Evolutionary conservation across 2,888 invertebrate genomes (phyloP).

Genomic region (Galerucella calmariensis): DNA sequence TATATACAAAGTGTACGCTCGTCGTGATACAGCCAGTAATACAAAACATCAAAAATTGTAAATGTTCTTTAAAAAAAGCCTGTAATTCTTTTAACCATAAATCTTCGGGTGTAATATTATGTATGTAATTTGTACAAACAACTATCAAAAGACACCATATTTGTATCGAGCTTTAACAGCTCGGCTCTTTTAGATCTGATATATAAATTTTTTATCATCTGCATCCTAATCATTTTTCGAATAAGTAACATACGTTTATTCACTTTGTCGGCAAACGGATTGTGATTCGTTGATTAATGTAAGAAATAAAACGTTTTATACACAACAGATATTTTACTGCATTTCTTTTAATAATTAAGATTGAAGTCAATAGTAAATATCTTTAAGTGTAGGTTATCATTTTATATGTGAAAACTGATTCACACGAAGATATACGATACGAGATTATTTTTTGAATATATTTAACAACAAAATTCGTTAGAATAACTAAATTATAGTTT

Average conservation of each 20-base stretch:
- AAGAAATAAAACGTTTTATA: not conserved
- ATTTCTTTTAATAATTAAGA: not conserved
- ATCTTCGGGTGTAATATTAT: not conserved
- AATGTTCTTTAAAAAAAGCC: not conserved
- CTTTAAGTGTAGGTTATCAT: not conserved
- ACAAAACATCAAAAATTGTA: not conserved
- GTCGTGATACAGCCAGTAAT: not conserved
- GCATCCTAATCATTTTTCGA: not conserved
- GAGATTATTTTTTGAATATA: too few relatives aligned
- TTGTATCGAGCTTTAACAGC: slow-evolving; percentile 1
- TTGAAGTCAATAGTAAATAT: not conserved
- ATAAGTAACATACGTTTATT: not conserved
- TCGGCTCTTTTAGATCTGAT: slow-evolving; percentile 17
- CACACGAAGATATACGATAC: not conserved
- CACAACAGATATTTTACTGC: not conserved
- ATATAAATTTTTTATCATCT: slow-evolving; percentile 5
- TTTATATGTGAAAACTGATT: not conserved
- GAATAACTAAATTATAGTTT: too few relatives aligned
- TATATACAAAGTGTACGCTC: too few relatives aligned
- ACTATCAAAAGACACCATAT: not conserved
- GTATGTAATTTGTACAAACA: not conserved
- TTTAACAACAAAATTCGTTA: too few relatives aligned
- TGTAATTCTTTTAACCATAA: not conserved
- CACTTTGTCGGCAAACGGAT: not conserved
- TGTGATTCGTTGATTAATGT: not conserved